Conservation (phyloP, 2,888 invertebrate genomes). For the Himalopsyche anomala region DNA sequence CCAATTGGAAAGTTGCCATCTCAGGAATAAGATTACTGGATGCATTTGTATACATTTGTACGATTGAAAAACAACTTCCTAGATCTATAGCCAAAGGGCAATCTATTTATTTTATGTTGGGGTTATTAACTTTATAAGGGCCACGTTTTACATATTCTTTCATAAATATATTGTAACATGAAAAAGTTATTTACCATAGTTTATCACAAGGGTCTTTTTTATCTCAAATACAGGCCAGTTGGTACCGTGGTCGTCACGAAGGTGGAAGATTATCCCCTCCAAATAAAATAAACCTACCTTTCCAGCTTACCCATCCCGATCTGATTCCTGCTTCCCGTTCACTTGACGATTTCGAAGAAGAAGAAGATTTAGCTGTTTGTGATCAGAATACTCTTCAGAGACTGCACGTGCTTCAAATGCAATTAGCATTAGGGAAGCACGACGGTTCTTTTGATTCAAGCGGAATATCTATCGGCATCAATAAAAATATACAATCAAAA, state of each 20-base stretch:
- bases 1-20: constrained; percentile 58
- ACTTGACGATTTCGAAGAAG: constrained; percentile 63
- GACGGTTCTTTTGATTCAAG: constrained; percentile 72
- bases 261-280: constrained; percentile 72
- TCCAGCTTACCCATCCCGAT: constrained; percentile 69
- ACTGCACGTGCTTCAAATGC: constrained; percentile 73
- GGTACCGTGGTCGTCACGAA: constrained; percentile 74
- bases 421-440: constrained; percentile 72
- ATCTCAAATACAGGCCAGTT: constrained; percentile 76
- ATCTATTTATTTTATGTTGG: constrained; percentile 44
- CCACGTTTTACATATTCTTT: not conserved
- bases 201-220: constrained; percentile 48
- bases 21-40: not conserved
- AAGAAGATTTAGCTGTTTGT: constrained; percentile 51
- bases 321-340: constrained; percentile 67
- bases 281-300: constrained; percentile 62
- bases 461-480: constrained; percentile 72
- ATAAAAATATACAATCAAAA: constrained; percentile 72
- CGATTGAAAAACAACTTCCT: constrained; percentile 53
- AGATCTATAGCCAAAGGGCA: constrained; percentile 56
- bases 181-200: not conserved
- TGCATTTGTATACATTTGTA: not conserved
- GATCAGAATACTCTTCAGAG: constrained; percentile 70
- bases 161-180: not conserved
- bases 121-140: constrained; percentile 48